A percentile compares a stretch with the other conserved stretches of the same genome.
Evolutionary conservation across 1,140 invertebrate species (phyloP).

Genomic region (Popillia japonica): DNA sequence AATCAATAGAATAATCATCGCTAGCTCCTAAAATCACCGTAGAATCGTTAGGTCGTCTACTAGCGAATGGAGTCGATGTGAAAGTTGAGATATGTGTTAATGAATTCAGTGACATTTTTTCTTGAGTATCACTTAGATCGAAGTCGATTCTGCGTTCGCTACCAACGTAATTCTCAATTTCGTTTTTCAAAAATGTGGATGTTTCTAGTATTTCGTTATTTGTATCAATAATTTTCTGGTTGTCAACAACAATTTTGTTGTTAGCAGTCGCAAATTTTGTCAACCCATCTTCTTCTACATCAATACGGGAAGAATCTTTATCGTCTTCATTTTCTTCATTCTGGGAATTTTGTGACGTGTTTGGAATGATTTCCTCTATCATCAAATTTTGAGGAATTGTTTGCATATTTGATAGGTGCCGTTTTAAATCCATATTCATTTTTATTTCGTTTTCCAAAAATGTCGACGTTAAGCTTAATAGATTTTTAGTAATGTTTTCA

Average conservation of each 20-base stretch:
- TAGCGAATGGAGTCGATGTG: constrained; percentile 50
- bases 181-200: constrained; percentile 37
- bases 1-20: constrained; percentile 37
- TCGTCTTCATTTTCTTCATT: background rate
- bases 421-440: background rate
- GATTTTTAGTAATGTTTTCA: too few relatives aligned
- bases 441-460: constrained; percentile 20
- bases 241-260: background rate
- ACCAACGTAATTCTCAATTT: constrained; percentile 39
- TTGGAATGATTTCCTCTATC: too few relatives aligned
- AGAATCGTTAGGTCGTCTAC: constrained; percentile 41
- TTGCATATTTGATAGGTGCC: background rate
- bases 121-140: constrained; percentile 52
- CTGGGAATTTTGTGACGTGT: background rate
- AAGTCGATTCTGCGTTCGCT: constrained; percentile 46
- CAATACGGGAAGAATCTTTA: too few relatives aligned
- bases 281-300: too few relatives aligned
- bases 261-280: background rate
- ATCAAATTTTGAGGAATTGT: background rate
- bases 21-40: constrained; percentile 40
- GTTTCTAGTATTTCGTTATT: constrained; percentile 11
- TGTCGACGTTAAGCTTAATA: background rate
- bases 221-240: background rate
- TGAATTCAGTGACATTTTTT: constrained; percentile 51
- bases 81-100: constrained; percentile 48